These are phyloP conservation scores for Vombatus ursinus DNA, from an alignment of 2,113 vertebrate species.

Conservation along the genomic window DNA sequence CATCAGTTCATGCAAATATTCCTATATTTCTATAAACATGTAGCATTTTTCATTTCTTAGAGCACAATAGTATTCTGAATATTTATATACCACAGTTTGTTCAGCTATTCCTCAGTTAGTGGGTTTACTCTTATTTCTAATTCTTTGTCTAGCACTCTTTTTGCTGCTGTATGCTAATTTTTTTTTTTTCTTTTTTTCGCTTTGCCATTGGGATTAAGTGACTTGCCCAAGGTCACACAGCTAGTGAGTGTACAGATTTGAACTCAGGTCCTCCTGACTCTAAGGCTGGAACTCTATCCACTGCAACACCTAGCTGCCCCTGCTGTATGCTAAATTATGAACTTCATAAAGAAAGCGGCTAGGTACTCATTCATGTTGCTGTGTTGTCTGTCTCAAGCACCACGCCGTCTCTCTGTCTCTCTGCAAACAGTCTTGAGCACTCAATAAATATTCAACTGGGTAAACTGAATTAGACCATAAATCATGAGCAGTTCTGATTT, in stretches of 20 bases:
- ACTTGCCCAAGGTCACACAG: too few relatives aligned
- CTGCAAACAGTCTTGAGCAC: not conserved
- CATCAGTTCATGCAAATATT: not conserved
- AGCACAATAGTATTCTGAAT: not conserved
- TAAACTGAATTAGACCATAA: not conserved
- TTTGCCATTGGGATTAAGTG: too few relatives aligned
- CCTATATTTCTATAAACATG: not conserved
- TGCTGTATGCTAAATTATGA: not conserved
- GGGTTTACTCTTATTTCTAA: not conserved
- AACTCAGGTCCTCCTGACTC: too few relatives aligned
- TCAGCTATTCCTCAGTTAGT: not conserved
- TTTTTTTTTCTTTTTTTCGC: too few relatives aligned
- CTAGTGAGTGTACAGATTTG: too few relatives aligned
- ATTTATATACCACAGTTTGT: not conserved
- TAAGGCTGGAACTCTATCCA: too few relatives aligned
- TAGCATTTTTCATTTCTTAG: not conserved
- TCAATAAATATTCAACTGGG: not conserved
- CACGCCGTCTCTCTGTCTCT: not conserved
- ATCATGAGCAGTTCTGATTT: not conserved
- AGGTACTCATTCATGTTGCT: not conserved
- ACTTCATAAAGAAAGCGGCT: not conserved
- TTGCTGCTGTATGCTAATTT: not conserved
- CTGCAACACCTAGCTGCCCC: too few relatives aligned
- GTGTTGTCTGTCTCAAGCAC: not conserved
- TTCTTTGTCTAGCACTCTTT: not conserved